Percentiles rank a stretch among this genome's conserved stretches.
Conservation (phyloP, 2,888 invertebrate genomes). For the Platycnemis pennipes region DNA sequence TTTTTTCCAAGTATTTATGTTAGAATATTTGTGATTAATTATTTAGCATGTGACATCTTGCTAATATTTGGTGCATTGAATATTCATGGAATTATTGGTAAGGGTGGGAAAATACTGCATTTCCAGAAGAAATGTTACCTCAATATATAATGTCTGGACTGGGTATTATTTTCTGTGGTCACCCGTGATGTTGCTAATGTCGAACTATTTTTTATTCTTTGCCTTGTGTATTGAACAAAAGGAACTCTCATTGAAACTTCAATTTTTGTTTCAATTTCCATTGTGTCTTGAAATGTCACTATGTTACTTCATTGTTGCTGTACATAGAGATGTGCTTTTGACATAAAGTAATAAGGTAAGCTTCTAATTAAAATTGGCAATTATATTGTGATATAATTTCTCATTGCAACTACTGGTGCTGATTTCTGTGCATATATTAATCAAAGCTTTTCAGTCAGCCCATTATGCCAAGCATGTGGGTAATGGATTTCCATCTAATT, state of each 20-base stretch:
- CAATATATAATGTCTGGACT: too few relatives aligned
- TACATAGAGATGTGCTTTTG: neutral
- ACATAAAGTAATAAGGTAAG: too few relatives aligned
- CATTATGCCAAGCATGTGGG: neutral
- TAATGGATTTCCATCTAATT: neutral
- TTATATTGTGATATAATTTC: neutral
- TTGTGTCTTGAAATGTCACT: neutral
- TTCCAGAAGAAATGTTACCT: too few relatives aligned
- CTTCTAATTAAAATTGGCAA: neutral
- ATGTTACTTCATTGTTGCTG: neutral
- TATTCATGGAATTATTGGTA: neutral
- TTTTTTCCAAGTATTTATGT: neutral
- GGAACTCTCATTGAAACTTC: neutral
- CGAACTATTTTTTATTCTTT: too few relatives aligned
- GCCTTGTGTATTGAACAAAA: too few relatives aligned
- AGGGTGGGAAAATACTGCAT: neutral
- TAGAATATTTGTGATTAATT: neutral
- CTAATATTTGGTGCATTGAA: neutral
- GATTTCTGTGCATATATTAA: neutral
- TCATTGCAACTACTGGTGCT: neutral
- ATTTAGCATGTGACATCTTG: too few relatives aligned
- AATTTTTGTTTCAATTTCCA: neutral
- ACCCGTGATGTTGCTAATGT: too few relatives aligned
- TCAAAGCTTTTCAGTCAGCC: neutral
- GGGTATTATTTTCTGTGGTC: too few relatives aligned